A percentile compares a stretch with the other conserved stretches of the same genome.
Evolutionary conservation across 1,140 invertebrate species (phyloP).

Genomic region (Adelges cooleyi): DNA sequence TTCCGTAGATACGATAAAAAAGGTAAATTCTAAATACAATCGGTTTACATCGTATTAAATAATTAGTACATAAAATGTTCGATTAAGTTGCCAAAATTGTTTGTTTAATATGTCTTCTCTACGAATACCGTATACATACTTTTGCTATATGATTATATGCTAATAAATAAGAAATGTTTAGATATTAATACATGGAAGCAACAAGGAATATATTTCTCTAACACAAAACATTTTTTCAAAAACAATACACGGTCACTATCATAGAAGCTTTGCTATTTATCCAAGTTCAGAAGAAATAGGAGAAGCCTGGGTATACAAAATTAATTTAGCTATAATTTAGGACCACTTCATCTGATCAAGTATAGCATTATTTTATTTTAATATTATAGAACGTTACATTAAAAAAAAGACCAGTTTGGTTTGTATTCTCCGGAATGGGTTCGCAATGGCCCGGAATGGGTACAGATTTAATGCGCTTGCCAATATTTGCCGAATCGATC

Average conservation of each 20-base stretch:
- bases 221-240: constrained; percentile 38
- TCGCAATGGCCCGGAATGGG: constrained; percentile 56
- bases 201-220: constrained; percentile 46
- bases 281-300: neutral
- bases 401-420: constrained; percentile 24
- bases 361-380: too few relatives aligned
- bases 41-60: too few relatives aligned
- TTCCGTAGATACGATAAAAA: constrained; percentile 28
- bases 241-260: constrained; percentile 47
- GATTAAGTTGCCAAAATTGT: too few relatives aligned
- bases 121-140: too few relatives aligned
- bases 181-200: constrained; percentile 41
- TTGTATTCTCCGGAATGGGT: constrained; percentile 57
- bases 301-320: too few relatives aligned
- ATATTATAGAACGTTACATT: neutral
- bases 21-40: constrained; percentile 30
- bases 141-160: too few relatives aligned
- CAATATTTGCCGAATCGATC: constrained; percentile 54
- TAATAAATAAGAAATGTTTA: too few relatives aligned
- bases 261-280: constrained; percentile 45
- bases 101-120: too few relatives aligned
- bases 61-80: too few relatives aligned
- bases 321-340: too few relatives aligned
- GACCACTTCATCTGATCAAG: too few relatives aligned
- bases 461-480: constrained; percentile 47